These are phyloP conservation scores for Pseudopodoces humilis DNA, from an alignment of 2,113 vertebrate genomes.

Conservation along the genomic window DNA sequence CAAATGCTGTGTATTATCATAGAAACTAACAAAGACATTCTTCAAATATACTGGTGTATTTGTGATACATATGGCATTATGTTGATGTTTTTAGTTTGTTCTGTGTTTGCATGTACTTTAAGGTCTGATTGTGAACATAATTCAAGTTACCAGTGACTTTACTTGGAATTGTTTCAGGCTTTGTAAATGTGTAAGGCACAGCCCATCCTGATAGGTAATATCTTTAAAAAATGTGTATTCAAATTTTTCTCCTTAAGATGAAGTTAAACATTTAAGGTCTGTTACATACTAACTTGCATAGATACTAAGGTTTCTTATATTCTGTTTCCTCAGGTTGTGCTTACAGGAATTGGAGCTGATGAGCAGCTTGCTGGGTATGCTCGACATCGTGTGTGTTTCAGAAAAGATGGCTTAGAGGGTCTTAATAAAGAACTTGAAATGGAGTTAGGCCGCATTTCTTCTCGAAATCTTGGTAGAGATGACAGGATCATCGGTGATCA, in stretches of 20 bases:
- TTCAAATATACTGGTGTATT: neutral
- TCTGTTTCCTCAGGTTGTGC: constrained; percentile 77
- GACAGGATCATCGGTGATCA: constrained; percentile 92
- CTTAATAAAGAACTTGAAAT: constrained; percentile 86
- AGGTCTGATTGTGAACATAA: neutral
- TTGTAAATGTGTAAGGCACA: neutral
- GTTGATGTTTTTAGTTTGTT: neutral
- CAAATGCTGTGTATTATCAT: neutral
- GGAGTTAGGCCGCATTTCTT: constrained; percentile 90
- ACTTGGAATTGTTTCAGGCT: neutral
- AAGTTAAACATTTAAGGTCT: neutral
- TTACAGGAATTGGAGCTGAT: constrained; percentile 94
- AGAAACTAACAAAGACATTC: neutral
- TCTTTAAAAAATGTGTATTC: neutral
- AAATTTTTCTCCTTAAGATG: neutral
- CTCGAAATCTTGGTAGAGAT: constrained; percentile 92
- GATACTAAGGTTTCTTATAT: neutral
- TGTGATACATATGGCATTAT: neutral
- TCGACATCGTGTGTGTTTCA: constrained; percentile 86
- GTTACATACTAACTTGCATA: neutral
- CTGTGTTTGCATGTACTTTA: neutral
- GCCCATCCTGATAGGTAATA: neutral
- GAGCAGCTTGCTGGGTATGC: constrained; percentile 96
- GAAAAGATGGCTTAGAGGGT: constrained; percentile 75
- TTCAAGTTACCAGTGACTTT: neutral